These are phyloP conservation scores for Botia kubotai DNA, from an alignment of 2,797 vertebrate genomes.

Conservation along the genomic window DNA sequence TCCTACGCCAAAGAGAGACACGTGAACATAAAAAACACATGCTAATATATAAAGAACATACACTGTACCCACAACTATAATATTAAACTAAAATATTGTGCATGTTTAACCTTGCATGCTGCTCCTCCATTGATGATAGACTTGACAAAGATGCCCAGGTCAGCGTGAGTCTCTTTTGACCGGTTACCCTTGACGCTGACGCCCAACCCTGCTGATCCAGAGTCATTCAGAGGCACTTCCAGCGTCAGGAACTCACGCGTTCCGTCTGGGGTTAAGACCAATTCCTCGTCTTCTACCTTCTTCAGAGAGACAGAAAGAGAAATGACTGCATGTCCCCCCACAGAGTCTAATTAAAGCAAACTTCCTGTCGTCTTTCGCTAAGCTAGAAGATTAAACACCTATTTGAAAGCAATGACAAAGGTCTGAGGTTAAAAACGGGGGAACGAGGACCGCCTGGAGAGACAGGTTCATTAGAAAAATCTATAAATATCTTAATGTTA, in stretches of 20 bases:
- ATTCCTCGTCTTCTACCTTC: constrained; percentile 90
- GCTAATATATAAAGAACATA: neutral
- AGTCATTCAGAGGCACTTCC: constrained; percentile 95
- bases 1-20: constrained; percentile 77
- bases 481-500: neutral
- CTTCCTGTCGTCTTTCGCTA: neutral
- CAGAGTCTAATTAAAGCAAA: neutral
- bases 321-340: no score
- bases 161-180: constrained; percentile 95
- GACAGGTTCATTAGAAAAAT: neutral
- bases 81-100: neutral
- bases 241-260: constrained; percentile 94
- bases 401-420: neutral
- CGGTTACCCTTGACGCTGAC: constrained; percentile 98
- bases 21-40: neutral
- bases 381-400: neutral
- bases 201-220: constrained; percentile 92
- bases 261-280: constrained; percentile 92
- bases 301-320: constrained; percentile 60
- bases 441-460: constrained; percentile 12
- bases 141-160: constrained; percentile 97
- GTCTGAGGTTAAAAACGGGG: neutral
- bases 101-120: constrained; percentile 87
- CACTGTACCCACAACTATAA: no score
- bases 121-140: constrained; percentile 97